phyloP scores from a whole-genome alignment of 2,888 invertebrate genomes.

The Nemoura dubitans region DNA sequence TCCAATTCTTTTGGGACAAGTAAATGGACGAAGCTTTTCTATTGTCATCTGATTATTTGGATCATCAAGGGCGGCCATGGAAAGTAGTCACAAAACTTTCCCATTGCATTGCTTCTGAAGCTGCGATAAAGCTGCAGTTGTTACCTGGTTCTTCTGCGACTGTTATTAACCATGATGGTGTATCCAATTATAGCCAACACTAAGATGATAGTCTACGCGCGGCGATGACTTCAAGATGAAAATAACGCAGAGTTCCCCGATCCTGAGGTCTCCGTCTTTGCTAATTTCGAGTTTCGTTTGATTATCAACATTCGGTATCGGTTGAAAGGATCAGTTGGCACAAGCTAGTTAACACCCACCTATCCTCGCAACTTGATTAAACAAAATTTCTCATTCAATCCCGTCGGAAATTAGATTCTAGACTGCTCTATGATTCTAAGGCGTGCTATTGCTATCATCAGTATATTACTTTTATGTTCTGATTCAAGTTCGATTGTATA shows the following conservation, averaged over 20 bases:
- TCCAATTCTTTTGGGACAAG: not conserved
- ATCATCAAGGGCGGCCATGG: not conserved
- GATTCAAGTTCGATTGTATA: too few relatives aligned
- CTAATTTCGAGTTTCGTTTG: not conserved
- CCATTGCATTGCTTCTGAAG: not conserved
- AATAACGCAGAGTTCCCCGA: not conserved
- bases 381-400: not conserved
- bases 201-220: not conserved
- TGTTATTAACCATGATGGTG: not conserved
- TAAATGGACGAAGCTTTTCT: not conserved
- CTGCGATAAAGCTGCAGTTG: not conserved
- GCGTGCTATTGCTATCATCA: too few relatives aligned
- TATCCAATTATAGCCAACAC: not conserved
- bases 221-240: not conserved
- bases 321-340: conserved; percentile 1
- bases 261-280: not conserved
- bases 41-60: not conserved
- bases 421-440: not conserved
- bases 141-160: not conserved
- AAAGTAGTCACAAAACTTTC: not conserved
- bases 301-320: not conserved
- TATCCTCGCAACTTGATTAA: not conserved
- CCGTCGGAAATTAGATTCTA: not conserved
- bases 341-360: not conserved
- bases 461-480: too few relatives aligned